phyloP scores from a whole-genome alignment of 1,140 invertebrate species.

The Eumaeus atala region DNA sequence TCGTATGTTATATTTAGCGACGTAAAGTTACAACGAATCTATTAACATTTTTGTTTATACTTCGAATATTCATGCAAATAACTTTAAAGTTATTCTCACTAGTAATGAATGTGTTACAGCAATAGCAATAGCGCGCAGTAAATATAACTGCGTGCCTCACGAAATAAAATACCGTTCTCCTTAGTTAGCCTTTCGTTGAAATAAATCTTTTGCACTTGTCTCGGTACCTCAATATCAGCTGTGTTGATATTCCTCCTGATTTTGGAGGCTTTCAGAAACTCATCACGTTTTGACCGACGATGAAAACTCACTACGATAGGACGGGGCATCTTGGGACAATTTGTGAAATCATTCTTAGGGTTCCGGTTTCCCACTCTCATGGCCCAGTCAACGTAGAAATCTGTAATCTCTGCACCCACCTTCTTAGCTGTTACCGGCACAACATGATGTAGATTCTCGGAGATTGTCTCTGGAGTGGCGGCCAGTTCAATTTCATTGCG shows the following conservation, averaged over 20 bases:
- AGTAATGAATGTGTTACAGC: too few relatives aligned
- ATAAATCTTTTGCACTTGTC: slow-evolving; percentile 9
- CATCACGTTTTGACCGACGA: slow-evolving; percentile 4
- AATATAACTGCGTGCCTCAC: slow-evolving; percentile 18
- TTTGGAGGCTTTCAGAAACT: slow-evolving; percentile 12
- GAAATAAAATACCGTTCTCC: slow-evolving; percentile 23
- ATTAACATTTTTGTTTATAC: too few relatives aligned
- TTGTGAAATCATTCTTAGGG: background rate
- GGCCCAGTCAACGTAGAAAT: slow-evolving; percentile 9
- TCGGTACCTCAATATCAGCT: slow-evolving; percentile 5
- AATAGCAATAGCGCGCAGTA: too few relatives aligned
- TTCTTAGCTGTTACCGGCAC: background rate
- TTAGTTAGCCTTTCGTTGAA: too few relatives aligned
- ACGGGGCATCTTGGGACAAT: too few relatives aligned
- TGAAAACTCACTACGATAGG: background rate
- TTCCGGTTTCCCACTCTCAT: background rate
- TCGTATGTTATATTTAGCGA: too few relatives aligned
- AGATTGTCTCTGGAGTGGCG: slow-evolving; percentile 4
- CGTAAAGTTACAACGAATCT: too few relatives aligned
- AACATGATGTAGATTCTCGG: slow-evolving; percentile 4
- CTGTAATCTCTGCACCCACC: slow-evolving; percentile 2
- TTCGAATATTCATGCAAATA: too few relatives aligned
- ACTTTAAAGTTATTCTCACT: too few relatives aligned
- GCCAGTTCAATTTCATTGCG: slow-evolving; percentile 13
- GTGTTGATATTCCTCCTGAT: slow-evolving; percentile 5